Evolutionary conservation across 2,888 invertebrate genomes (phyloP).

Genomic region (Cephus pulcher): DNA sequence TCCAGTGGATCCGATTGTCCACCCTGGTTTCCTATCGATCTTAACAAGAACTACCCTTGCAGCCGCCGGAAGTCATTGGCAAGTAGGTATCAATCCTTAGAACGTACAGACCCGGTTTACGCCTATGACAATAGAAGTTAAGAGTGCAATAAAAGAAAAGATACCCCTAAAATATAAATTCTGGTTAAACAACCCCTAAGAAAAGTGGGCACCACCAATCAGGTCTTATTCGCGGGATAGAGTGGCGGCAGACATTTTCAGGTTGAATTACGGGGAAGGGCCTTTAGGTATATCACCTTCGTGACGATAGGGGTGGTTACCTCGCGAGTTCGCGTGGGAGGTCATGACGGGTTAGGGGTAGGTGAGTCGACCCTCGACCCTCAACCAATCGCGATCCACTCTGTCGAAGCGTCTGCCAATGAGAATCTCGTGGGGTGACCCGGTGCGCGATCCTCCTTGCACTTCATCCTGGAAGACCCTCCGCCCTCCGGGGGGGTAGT

Average conservation of each 20-base stretch:
- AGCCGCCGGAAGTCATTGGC: background rate
- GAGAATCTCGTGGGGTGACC: constrained; percentile 50
- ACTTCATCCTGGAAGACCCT: constrained; percentile 45
- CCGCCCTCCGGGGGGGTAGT: constrained; percentile 25
- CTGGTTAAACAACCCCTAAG: background rate
- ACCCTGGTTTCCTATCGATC: background rate
- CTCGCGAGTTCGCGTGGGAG: constrained; percentile 61
- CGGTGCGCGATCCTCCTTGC: constrained; percentile 52
- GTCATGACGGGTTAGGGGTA: constrained; percentile 56
- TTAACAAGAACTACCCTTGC: background rate
- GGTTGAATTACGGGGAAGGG: constrained; percentile 1
- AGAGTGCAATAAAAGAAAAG: background rate
- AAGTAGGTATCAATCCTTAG: background rate
- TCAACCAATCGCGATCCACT: constrained; percentile 57
- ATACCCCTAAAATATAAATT: background rate
- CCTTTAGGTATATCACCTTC: constrained; percentile 1
- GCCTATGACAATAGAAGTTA: background rate
- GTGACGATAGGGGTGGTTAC: constrained; percentile 40
- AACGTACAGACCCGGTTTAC: background rate
- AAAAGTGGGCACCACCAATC: background rate
- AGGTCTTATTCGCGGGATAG: background rate
- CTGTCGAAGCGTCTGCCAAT: constrained; percentile 55
- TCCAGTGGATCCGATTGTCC: background rate
- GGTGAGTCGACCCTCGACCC: constrained; percentile 62
- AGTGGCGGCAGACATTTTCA: background rate